Conservation (phyloP, 2,797 vertebrate species). For the Harpagifer antarcticus region DNA sequence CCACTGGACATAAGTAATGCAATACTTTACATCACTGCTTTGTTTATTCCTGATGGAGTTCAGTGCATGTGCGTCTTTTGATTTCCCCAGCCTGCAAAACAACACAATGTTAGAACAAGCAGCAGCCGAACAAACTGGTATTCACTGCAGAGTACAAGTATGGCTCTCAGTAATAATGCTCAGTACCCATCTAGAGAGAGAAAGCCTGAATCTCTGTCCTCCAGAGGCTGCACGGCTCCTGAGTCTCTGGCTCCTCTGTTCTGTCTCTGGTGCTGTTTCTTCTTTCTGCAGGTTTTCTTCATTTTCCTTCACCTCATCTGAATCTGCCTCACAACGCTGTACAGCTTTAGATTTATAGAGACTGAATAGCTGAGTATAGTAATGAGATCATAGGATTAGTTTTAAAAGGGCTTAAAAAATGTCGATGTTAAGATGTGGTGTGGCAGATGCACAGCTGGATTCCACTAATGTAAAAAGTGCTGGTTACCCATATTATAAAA, state of each 20-base stretch:
- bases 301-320: slow-evolving; percentile 40
- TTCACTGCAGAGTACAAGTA: not conserved
- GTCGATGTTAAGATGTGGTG: not conserved
- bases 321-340: slow-evolving; percentile 28
- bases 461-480: too few relatives aligned
- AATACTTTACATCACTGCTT: slow-evolving; percentile 65
- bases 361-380: not conserved
- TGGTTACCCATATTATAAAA: too few relatives aligned
- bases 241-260: slow-evolving; percentile 71
- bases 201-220: slow-evolving; percentile 75
- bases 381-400: not conserved
- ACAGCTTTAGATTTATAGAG: slow-evolving; percentile 25
- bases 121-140: not conserved
- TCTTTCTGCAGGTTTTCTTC: slow-evolving; percentile 45
- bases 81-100: slow-evolving; percentile 67
- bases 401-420: not conserved
- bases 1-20: not conserved
- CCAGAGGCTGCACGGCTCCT: slow-evolving; percentile 73
- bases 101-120: slow-evolving; percentile 14
- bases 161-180: not conserved
- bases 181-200: slow-evolving; percentile 79
- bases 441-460: too few relatives aligned
- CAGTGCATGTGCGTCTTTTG: slow-evolving; percentile 46
- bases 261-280: slow-evolving; percentile 57
- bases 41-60: slow-evolving; percentile 59